Evolutionary conservation across 2,113 vertebrate genomes (phyloP).

Genomic region (Artemisiospiza belli): DNA sequence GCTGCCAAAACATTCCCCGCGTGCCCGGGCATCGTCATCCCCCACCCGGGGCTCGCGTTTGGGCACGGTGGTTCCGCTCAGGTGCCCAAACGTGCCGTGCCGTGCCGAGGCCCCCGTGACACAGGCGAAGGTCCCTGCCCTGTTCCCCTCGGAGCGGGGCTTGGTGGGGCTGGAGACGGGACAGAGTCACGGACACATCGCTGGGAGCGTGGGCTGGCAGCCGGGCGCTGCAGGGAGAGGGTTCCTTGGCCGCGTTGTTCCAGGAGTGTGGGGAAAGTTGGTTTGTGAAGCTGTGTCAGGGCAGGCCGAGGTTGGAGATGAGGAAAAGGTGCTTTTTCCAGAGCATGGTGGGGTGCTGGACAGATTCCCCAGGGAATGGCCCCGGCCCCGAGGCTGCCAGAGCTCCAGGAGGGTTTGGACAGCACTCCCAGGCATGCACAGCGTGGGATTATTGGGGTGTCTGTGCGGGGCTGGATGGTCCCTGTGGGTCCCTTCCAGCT

Average conservation of each 20-base stretch:
- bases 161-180: background rate
- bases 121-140: background rate
- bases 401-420: rapidly evolving
- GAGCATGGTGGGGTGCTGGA: background rate
- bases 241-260: rapidly evolving
- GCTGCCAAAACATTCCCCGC: background rate
- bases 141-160: background rate
- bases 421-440: rapidly evolving
- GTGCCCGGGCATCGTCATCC: rapidly evolving
- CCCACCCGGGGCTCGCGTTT: background rate
- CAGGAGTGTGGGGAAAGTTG: background rate
- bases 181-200: background rate
- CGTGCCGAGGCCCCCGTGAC: background rate
- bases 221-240: background rate
- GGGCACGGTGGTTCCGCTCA: background rate
- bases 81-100: background rate
- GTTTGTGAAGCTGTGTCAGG: rapidly evolving
- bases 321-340: background rate
- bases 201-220: background rate
- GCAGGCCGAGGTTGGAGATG: background rate
- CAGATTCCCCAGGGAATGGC: background rate
- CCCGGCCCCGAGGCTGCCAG: rapidly evolving
- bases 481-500: background rate
- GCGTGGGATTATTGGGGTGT: background rate
- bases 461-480: background rate